These are phyloP conservation scores for Drosophila auraria DNA, from an alignment of 1,140 invertebrate genomes.

Conservation along the genomic window DNA sequence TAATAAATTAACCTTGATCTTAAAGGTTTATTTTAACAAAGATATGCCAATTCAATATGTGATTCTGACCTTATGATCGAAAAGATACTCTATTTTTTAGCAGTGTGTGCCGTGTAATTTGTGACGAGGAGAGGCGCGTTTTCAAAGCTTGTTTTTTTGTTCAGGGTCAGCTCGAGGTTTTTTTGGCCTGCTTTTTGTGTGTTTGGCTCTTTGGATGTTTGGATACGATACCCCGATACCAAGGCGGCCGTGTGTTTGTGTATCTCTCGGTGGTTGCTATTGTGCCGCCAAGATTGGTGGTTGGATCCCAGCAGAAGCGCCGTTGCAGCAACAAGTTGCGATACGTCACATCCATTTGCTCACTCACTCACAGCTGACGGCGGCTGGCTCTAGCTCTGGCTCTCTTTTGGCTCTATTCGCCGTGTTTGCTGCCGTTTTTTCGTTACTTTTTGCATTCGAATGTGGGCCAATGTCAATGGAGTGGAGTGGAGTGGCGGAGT, in stretches of 20 bases:
- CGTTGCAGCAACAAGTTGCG: constrained; percentile 60
- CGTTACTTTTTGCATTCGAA: constrained; percentile 72
- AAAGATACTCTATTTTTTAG: constrained; percentile 6
- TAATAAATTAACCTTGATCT: constrained; percentile 6
- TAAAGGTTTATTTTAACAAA: neutral
- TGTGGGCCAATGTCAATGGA: constrained; percentile 81
- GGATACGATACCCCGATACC: constrained; percentile 21
- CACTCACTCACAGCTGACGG: constrained; percentile 34
- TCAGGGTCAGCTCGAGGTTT: constrained; percentile 51
- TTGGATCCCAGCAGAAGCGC: constrained; percentile 42
- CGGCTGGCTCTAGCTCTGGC: constrained; percentile 23
- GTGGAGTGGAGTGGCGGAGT: constrained; percentile 66
- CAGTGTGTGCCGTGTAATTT: constrained; percentile 32
- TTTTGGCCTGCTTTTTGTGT: constrained; percentile 41
- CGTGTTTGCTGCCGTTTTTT: constrained; percentile 25
- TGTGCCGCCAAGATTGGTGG: constrained; percentile 14
- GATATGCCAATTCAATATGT: neutral
- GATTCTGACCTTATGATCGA: constrained; percentile 16
- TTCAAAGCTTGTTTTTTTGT: constrained; percentile 49
- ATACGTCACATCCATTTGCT: constrained; percentile 45
- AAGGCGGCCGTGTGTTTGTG: constrained; percentile 25
- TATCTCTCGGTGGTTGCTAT: constrained; percentile 27
- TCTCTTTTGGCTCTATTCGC: constrained; percentile 27
- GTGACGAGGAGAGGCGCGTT: constrained; percentile 47
- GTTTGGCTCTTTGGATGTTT: constrained; percentile 44